These are phyloP conservation scores for Erpobdella octoculata DNA, from an alignment of 2,888 invertebrate species.

Conservation along the genomic window DNA sequence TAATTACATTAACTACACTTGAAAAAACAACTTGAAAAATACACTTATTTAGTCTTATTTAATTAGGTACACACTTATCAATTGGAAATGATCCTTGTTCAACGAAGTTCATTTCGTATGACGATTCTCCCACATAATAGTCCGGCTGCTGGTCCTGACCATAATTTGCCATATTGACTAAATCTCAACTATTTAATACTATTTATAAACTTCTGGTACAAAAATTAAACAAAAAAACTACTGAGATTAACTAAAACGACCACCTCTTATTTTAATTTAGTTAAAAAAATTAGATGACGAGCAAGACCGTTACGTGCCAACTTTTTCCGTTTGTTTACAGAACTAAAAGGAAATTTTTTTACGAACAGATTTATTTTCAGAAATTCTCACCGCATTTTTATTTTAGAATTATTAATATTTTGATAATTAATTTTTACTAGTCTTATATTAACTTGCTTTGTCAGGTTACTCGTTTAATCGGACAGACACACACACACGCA, in stretches of 20 bases:
- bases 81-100: constrained; percentile 4
- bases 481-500: too few relatives aligned
- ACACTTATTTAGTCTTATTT: too few relatives aligned
- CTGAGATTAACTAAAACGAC: background rate
- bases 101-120: constrained; percentile 2
- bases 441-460: too few relatives aligned
- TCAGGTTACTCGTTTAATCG: too few relatives aligned
- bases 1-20: too few relatives aligned
- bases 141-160: constrained; percentile 9
- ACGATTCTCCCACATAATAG: constrained; percentile 7
- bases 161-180: background rate
- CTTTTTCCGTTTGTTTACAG: constrained; percentile 4
- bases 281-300: background rate
- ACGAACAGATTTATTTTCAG: too few relatives aligned
- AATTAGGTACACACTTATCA: background rate
- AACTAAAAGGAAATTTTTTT: too few relatives aligned
- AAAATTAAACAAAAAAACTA: background rate
- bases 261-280: background rate
- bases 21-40: too few relatives aligned
- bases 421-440: too few relatives aligned
- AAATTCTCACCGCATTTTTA: too few relatives aligned
- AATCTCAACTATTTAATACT: background rate
- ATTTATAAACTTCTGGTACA: too few relatives aligned
- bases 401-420: too few relatives aligned
- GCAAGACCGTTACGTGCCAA: background rate